Evolutionary conservation across 2,888 invertebrate genomes (phyloP), one percentile per base, ranked within the genome.

Genomic region (Caenorhabditis sinica): DNA sequence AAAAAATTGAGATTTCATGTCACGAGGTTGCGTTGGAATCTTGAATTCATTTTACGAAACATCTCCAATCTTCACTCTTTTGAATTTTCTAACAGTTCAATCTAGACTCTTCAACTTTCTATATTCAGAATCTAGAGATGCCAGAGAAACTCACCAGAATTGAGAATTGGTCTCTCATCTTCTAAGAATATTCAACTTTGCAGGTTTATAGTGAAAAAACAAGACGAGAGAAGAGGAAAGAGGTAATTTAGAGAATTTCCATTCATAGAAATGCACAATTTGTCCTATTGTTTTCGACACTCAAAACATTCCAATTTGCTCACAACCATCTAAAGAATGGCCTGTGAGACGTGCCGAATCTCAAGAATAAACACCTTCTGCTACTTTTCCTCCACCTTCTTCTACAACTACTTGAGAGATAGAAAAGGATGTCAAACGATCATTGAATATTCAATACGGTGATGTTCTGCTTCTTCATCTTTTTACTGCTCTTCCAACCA

Each of bases 391-490:
- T 25, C 43, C 51, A 53, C 40, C 53, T 33, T 20, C 40, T 56
- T 40, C 43, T 28, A n/a, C n/a, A n/a, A n/a, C n/a, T n/a, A 25
- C 56, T 58, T 56, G 40, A 56, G 43, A 58, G 43, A 71, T 9
- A 71, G 43, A 63, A 63, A 40, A 40, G 13, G 61, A 63, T 74
- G 74, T 58, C 76, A 76, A 68, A 60, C 60, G 76, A 76, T 76
- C 76, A 76, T 76, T 76, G 76, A 76, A 76, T 76, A 76, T 76
- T 76, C 76, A 76, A 76, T 58, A 30, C 28, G 65, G 66, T 49
- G 60, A 76, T 76, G 76, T 76, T 76, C 76, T 76, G 40, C 45
- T 6, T 33, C 53, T 53, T 56, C 74, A 20, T 17, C 36, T 63
- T 73, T 40, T 40, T 23, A 36, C 40, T 43, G 13, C n/a, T 5